Conservation (phyloP, 2,888 invertebrate genomes). For the Marronus borbonicus region DNA sequence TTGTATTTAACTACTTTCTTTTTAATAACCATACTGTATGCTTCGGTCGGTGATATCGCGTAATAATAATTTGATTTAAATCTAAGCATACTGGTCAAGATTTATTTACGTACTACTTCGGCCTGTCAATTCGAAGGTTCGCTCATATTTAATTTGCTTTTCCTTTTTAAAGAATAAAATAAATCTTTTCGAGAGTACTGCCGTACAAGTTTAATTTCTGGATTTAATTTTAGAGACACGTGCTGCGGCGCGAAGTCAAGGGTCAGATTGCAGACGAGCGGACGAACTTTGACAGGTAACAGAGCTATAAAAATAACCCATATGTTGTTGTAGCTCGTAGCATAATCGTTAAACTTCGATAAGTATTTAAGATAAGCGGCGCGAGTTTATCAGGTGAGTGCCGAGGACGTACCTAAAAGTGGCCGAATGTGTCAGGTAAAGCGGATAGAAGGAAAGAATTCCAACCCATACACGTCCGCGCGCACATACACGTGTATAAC, state of each 20-base stretch:
- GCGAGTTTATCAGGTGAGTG: constrained; percentile 50
- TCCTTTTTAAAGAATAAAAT: no score
- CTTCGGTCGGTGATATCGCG: no score
- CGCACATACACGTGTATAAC: not conserved
- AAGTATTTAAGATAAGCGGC: constrained; percentile 50
- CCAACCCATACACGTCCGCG: not conserved
- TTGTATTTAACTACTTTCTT: no score
- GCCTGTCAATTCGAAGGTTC: no score
- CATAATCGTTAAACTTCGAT: constrained; percentile 53
- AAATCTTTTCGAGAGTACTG: no score
- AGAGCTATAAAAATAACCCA: constrained; percentile 52
- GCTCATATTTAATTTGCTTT: no score
- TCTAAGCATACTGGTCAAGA: no score
- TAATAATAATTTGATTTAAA: constrained; percentile 36
- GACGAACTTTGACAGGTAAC: constrained; percentile 53
- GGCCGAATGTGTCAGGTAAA: constrained; percentile 44
- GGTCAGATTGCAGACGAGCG: constrained; percentile 54
- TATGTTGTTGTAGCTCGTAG: constrained; percentile 52
- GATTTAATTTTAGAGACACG: constrained; percentile 59
- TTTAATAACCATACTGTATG: no score
- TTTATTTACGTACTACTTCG: no score
- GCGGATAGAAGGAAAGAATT: constrained; percentile 23
- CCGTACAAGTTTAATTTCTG: constrained; percentile 50
- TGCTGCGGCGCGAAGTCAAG: constrained; percentile 53
- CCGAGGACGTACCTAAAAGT: constrained; percentile 41